Percentiles rank a stretch among this genome's conserved stretches.
phyloP scores from a whole-genome alignment of 2,797 vertebrate species.

The Amphiprion clarkii region DNA sequence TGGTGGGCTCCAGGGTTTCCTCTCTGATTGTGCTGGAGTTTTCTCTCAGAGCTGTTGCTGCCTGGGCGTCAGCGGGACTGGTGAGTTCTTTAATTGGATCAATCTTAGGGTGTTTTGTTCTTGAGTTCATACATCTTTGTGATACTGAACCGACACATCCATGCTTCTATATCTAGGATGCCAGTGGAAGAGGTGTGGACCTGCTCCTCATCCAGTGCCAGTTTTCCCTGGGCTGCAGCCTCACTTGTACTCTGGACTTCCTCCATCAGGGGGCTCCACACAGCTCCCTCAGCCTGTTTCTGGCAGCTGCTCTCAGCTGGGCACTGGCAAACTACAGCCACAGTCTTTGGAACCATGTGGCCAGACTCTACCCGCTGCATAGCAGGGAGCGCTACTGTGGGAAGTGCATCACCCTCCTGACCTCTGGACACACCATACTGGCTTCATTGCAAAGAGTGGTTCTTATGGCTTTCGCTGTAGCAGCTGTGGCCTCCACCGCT shows the following conservation, averaged over 20 bases:
- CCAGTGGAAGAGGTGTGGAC: constrained; percentile 42
- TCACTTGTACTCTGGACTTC: constrained; percentile 88
- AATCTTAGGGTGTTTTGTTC: background rate
- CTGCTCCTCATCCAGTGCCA: constrained; percentile 88
- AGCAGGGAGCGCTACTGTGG: constrained; percentile 87
- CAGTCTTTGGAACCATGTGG: constrained; percentile 82
- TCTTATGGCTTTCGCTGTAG: constrained; percentile 84
- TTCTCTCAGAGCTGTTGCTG: constrained; percentile 87
- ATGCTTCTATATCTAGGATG: constrained; percentile 46
- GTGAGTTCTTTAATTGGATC: constrained; percentile 69
- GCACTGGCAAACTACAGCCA: constrained; percentile 71
- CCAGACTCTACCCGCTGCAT: constrained; percentile 87
- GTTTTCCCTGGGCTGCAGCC: constrained; percentile 90
- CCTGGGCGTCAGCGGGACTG: constrained; percentile 77
- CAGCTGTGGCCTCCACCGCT: constrained; percentile 80
- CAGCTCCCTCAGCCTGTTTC: constrained; percentile 82
- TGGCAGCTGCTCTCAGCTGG: constrained; percentile 85
- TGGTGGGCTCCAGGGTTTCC: constrained; percentile 86
- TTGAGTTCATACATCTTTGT: background rate
- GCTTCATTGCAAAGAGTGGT: constrained; percentile 81
- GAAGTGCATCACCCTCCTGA: constrained; percentile 87
- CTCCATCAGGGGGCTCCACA: constrained; percentile 90
- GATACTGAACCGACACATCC: background rate
- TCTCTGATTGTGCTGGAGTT: constrained; percentile 92
- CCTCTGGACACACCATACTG: constrained; percentile 79